A percentile compares a stretch with the other conserved stretches of the same genome.
Conservation (phyloP, 23 tunicate species). For the Trididemnum clinides region DNA sequence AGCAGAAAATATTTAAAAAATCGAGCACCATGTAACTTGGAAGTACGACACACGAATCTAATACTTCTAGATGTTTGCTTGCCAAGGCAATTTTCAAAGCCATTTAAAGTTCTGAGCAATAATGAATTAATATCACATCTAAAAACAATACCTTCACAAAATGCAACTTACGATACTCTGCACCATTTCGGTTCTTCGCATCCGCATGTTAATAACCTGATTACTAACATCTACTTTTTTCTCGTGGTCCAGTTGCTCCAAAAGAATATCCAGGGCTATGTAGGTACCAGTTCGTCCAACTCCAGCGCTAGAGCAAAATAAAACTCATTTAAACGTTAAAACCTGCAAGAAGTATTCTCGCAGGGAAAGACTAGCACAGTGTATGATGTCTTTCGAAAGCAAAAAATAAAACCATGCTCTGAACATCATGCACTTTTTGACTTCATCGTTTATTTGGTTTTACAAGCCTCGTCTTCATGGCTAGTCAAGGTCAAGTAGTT, state of each 20-base stretch:
- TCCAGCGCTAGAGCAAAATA: constrained; percentile 88
- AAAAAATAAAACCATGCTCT: no score
- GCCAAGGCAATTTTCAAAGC: neutral
- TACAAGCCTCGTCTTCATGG: no score
- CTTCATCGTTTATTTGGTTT: no score
- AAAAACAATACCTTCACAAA: neutral
- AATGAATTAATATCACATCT: neutral
- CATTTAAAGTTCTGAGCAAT: neutral
- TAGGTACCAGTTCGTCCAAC: constrained; percentile 94
- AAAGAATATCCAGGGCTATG: constrained; percentile 72
- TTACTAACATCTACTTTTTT: constrained; percentile 41
- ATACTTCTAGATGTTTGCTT: neutral
- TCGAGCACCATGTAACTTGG: neutral
- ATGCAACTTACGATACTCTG: constrained; percentile 69
- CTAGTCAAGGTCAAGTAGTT: no score
- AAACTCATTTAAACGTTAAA: no score
- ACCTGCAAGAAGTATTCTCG: no score
- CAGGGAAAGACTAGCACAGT: no score
- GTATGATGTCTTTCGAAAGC: no score
- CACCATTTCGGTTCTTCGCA: constrained; percentile 88
- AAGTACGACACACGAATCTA: neutral
- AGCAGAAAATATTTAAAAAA: no score
- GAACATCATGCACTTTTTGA: no score
- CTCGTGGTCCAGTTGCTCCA: constrained; percentile 38
- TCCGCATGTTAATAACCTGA: constrained; percentile 50